Evolutionary conservation across 2,797 vertebrate genomes (phyloP), one percentile per base, ranked within the genome.

Genomic region (Merluccius polli): DNA sequence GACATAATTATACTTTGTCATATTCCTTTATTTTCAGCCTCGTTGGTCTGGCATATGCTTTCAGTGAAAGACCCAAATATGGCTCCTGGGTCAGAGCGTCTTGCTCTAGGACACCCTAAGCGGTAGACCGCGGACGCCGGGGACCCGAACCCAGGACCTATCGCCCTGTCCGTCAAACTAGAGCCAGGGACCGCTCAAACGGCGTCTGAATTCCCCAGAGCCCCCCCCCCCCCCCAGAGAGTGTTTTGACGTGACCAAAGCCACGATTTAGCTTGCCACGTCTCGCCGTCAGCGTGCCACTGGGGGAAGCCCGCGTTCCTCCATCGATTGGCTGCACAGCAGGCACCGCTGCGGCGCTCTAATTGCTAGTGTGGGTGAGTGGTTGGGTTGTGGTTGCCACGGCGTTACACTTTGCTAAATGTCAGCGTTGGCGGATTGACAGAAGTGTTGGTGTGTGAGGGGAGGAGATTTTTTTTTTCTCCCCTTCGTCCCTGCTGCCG

Each of bases 371-470:
- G 33, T 35, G 33, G 3, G 63, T 76, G 83, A 85, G 82, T 27
- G 65, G 83, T 83, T 87, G 87, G 86, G 82, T 76, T 80, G 35
- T 78, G 81, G 85, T 86, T 77, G 31, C 67, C 75, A 59, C 81
- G 4, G 59, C 76, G 59, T 77, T 76, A 77, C 79, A 83, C 83
- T 88, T 84, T 81, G 78, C 82, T 85, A 74, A 86, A 86, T 84
- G 79, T 87, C 83, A 79, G 80, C 76, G 70, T 24, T 27, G 1
- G 0, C 33, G 79, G 75, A 87, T 85, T 88, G 67, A 78, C 59
- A 71, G 81, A 83, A 71, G 74, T 80, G 67, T 48, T 68, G 79
- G 81, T 75, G 78, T 70, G 8, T 77, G 72, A 24, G 32, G 76
- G 33, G 59, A 59, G 52, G 52, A 65, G 79, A 79, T 89, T 89